Evolutionary conservation across 2,797 vertebrate genomes (phyloP), one percentile per base, ranked within the genome.

Genomic region (Dallia pectoralis): DNA sequence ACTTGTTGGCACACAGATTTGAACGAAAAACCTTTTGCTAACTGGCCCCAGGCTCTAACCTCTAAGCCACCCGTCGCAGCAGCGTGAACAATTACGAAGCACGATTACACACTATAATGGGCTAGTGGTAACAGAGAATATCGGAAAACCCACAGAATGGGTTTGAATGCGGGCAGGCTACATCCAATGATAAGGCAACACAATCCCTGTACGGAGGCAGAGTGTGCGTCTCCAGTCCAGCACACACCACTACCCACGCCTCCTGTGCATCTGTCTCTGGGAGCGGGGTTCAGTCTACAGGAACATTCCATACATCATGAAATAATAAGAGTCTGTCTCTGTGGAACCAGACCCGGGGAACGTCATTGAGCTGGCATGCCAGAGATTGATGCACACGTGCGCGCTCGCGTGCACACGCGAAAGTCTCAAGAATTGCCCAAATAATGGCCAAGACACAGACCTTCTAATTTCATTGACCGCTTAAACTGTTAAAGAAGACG

Each of bases 311-410:
- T 27, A 69, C 67, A 69, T 69, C 47, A 69, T 69, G 48, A 69
- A 51, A 69, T 69, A 69, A 69, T 69, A 69, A 69, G 47, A 69
- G 47, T 69, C 44, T 69, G 67, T 69, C 47, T 69, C 67, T n/a
- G 67, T 49, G 67, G 47, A 69, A 51, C 67, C 29, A 30, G 67
- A 51, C 48, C 47, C 47, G 11, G 67, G 40, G 47, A 33, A 49
- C 32, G 51, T 53, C 49, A 69, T 48, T 69, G 67, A 69, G 67
- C 67, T 32, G 27, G 67, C 67, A 69, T 49, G 51, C 29, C 32
- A 16, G 25, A 51, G 67, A 51, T 48, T 69, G 47, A 69, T 29
- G 19, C 22, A 48, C 66, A 8, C n/a, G 8, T 4, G 1, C 29
- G 18, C 53, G 1, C 59, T 0, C 40, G 19, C 19, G 1, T 30